A percentile compares a stretch with the other conserved stretches of the same genome.
Conservation (phyloP, 2,888 invertebrate genomes). For the Drosophila glabriapex region DNA sequence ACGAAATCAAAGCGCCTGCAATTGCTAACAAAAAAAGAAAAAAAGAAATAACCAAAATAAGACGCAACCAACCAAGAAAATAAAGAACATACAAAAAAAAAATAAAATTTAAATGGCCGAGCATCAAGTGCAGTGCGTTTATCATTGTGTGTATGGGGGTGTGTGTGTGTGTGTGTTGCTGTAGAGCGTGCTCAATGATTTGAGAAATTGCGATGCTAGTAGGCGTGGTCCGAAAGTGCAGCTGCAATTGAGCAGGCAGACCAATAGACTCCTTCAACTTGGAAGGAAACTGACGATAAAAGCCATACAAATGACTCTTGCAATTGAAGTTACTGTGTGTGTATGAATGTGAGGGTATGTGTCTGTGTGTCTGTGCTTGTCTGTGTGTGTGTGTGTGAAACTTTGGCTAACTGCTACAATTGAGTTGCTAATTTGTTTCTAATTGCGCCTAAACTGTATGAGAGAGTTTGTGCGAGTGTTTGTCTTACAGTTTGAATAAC, state of each 20-base stretch:
- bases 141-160: conserved; percentile 26
- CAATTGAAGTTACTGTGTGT: conserved; percentile 11
- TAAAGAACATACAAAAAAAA: conserved; percentile 1
- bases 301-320: conserved; percentile 49
- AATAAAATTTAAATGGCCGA: conserved; percentile 55
- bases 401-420: conserved; percentile 53
- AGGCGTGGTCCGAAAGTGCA: conserved; percentile 44
- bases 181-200: conserved; percentile 32
- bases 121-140: conserved; percentile 65
- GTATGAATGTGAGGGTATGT: conserved; percentile 3
- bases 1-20: conserved; percentile 35
- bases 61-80: conserved; percentile 17
- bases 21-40: conserved; percentile 33
- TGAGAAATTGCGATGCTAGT: conserved; percentile 31
- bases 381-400: conserved; percentile 24
- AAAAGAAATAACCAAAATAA: conserved; percentile 19
- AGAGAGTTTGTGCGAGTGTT: conserved; percentile 6
- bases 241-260: conserved; percentile 18
- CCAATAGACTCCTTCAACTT: conserved; percentile 37
- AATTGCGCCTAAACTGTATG: conserved; percentile 42
- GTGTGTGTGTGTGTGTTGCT: conserved; percentile 13
- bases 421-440: conserved; percentile 50
- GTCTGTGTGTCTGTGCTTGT: conserved; percentile 2
- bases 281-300: conserved; percentile 51
- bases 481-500: conserved; percentile 11